These are phyloP conservation scores for Synanthedon formicaeformis DNA, from an alignment of 2,888 invertebrate species.

Conservation along the genomic window DNA sequence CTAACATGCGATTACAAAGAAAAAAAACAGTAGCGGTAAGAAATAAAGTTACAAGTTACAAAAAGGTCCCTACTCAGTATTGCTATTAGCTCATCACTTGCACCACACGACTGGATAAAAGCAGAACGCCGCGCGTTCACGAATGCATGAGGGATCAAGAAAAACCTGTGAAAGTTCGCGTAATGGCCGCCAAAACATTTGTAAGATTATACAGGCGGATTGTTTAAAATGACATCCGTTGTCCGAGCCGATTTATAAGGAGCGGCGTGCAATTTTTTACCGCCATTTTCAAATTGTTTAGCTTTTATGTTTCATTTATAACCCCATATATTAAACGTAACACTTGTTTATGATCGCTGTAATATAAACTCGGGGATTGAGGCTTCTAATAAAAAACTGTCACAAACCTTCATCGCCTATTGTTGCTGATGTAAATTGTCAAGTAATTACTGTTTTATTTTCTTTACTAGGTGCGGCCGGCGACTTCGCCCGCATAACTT, in stretches of 20 bases:
- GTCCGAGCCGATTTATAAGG: slow-evolving; percentile 15
- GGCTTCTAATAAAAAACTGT: neutral
- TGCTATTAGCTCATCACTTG: neutral
- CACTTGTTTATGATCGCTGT: slow-evolving; percentile 6
- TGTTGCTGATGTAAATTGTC: too few relatives aligned
- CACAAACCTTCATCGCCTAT: too few relatives aligned
- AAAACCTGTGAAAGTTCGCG: slow-evolving; percentile 54
- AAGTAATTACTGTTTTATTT: too few relatives aligned
- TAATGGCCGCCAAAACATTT: slow-evolving; percentile 55
- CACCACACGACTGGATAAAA: slow-evolving; percentile 18
- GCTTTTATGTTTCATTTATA: slow-evolving; percentile 51
- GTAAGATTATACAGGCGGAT: slow-evolving; percentile 50
- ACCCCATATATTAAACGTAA: slow-evolving; percentile 41
- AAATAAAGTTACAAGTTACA: too few relatives aligned
- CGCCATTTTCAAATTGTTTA: slow-evolving; percentile 33
- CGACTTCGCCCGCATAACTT: too few relatives aligned
- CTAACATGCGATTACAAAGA: too few relatives aligned
- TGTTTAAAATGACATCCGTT: slow-evolving; percentile 23
- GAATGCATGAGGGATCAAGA: slow-evolving; percentile 44
- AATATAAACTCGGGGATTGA: neutral
- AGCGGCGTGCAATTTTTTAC: slow-evolving; percentile 15
- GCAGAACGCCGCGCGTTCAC: slow-evolving; percentile 36
- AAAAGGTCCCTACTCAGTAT: too few relatives aligned
- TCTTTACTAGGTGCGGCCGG: too few relatives aligned
- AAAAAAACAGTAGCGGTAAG: too few relatives aligned